phyloP scores from a whole-genome alignment of 1,140 invertebrate species.

The Heliothis subflexa region DNA sequence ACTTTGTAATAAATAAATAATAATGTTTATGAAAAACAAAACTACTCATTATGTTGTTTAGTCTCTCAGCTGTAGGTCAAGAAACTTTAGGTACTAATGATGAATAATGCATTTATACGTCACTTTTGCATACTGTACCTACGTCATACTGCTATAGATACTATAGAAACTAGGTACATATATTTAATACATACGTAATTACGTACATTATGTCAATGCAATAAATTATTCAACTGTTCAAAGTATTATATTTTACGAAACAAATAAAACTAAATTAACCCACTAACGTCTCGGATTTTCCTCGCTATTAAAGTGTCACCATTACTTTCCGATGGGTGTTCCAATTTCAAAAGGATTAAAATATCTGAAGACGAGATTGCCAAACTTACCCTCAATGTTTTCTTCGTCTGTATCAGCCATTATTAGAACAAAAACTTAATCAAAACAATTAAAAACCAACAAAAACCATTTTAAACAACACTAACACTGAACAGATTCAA shows the following conservation, averaged over 20 bases:
- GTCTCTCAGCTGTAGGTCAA: neutral
- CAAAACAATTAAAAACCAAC: constrained; percentile 27
- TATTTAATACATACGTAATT: too few species aligned
- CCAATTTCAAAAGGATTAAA: constrained; percentile 1
- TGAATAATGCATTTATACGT: constrained; percentile 17
- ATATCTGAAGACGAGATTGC: neutral
- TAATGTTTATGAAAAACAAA: neutral
- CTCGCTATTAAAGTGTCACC: neutral
- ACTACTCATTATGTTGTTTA: neutral
- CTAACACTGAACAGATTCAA: constrained; percentile 21
- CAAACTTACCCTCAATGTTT: constrained; percentile 36
- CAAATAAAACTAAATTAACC: neutral
- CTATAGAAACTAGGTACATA: too few species aligned
- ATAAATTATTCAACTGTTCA: constrained; percentile 13
- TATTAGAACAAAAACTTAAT: neutral
- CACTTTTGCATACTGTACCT: too few species aligned
- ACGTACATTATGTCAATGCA: neutral
- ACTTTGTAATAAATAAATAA: too few species aligned
- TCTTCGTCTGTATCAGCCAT: constrained; percentile 36
- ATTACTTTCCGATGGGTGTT: neutral
- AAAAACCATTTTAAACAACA: constrained; percentile 18
- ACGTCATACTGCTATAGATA: neutral
- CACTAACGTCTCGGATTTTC: neutral
- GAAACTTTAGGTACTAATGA: constrained; percentile 7
- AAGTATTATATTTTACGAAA: neutral